These are phyloP conservation scores for Schizothorax lantsangensis DNA, from an alignment of 2,797 vertebrate genomes.

Conservation along the genomic window DNA sequence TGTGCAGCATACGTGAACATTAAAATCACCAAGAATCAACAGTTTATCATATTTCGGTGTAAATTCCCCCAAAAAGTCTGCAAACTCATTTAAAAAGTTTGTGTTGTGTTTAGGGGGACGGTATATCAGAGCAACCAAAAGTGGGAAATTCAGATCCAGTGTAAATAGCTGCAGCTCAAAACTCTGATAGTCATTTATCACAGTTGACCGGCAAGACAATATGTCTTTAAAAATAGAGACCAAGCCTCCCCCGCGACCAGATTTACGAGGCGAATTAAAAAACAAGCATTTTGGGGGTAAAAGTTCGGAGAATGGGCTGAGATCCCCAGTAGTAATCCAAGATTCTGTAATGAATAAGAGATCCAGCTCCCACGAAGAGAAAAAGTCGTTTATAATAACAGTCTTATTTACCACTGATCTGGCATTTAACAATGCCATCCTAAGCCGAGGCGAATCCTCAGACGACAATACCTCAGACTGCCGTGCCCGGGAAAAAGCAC, in stretches of 20 bases:
- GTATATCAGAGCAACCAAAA: too few species aligned
- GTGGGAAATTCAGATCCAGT: too few species aligned
- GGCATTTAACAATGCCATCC: too few species aligned
- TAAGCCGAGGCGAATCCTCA: too few species aligned
- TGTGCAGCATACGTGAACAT: too few species aligned
- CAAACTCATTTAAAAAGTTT: too few species aligned
- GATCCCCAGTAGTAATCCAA: slow-evolving; percentile 1
- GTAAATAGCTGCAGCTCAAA: too few species aligned
- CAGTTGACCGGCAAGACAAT: not conserved
- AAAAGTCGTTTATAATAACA: slow-evolving; percentile 5
- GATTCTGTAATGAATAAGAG: not conserved
- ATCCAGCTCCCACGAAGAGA: not conserved
- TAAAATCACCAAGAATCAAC: too few species aligned
- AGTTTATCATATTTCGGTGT: too few species aligned
- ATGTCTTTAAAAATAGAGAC: not conserved
- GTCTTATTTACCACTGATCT: slow-evolving; percentile 19
- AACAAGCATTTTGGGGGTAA: not conserved
- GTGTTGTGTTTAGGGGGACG: too few species aligned
- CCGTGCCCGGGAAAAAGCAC: not conserved
- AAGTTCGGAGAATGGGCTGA: not conserved
- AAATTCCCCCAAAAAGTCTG: too few species aligned
- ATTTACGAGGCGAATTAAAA: not conserved
- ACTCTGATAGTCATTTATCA: not conserved
- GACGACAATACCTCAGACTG: too few species aligned
- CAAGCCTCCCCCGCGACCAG: not conserved